Evolutionary conservation across 2,888 invertebrate genomes (phyloP), one percentile per base, ranked within the genome.

Genomic region (Drosophila planitibia): DNA sequence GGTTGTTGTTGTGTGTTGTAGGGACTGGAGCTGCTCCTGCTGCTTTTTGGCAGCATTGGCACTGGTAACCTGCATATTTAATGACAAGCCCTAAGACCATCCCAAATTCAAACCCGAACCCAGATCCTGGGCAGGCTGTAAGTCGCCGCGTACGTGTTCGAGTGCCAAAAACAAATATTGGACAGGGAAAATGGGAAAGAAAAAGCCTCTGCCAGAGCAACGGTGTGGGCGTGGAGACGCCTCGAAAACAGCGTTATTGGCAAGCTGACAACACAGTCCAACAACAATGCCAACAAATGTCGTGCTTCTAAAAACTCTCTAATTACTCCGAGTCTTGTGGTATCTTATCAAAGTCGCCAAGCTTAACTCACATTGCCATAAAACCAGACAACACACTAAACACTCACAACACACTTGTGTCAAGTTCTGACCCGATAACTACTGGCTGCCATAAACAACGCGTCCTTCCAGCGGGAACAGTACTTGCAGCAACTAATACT

Each of bases 41-140:
- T 47, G 70, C 71, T 81, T 85, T 89, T 89, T 89, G 88, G 89
- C 81, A 83, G 82, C 89, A 80, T 83, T 91, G 85, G 83, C 85
- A 85, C 91, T 90, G 83, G 75, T 90, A 91, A 91, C 91, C 91
- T 91, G 91, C 89, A 91, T 91, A 85, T 88, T 89, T 91, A 91
- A 91, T 91, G 91, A 91, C 82, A 82, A 78, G 77, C 69, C 66
- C 81, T 30, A 65, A 44, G 47, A 41, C 41, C 41, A n/a, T 16
- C 16, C 47, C 47, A 47, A 47, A 16, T 25, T 28, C 25, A 57
- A 33, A 52, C 58, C 44, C 30, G 35, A 33, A 16, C 19, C 39
- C 39, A 39, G 30, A 28, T 57, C n/a, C 39, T 39, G 28, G 33
- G 28, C 41, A 19, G 16, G 62, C 41, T 53, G 58, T 64, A 30